phyloP scores from a whole-genome alignment of 2,888 invertebrate species.

The Sabellastarte sp. region DNA sequence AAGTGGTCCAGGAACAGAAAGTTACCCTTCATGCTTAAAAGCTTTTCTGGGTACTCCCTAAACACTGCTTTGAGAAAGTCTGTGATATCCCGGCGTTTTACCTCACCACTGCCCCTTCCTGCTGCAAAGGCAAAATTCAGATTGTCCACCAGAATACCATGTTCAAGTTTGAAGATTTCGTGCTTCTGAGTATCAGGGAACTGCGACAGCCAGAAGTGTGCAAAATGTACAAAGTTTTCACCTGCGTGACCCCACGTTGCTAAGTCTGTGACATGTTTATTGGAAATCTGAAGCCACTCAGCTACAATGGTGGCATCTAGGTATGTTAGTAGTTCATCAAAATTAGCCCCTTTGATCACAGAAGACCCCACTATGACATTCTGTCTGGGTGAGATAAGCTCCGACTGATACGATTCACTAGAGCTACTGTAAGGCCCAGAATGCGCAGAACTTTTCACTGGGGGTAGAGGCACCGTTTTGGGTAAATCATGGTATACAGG shows the following conservation, averaged over 20 bases:
- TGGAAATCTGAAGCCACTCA: slow-evolving; percentile 49
- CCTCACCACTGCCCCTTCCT: slow-evolving; percentile 42
- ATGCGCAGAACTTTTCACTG: slow-evolving; percentile 19
- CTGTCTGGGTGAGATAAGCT: background rate
- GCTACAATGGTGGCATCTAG: slow-evolving; percentile 54
- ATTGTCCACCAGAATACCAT: slow-evolving; percentile 51
- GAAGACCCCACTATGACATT: background rate
- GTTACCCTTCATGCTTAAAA: slow-evolving; percentile 44
- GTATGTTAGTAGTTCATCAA: slow-evolving; percentile 50
- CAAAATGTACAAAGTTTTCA: slow-evolving; percentile 54
- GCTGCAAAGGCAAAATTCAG: slow-evolving; percentile 50
- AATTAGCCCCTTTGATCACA: slow-evolving; percentile 31
- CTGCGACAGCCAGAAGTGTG: slow-evolving; percentile 56
- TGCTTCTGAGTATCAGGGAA: slow-evolving; percentile 48
- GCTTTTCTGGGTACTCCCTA: slow-evolving; percentile 50
- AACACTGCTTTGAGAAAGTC: slow-evolving; percentile 49
- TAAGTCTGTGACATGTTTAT: slow-evolving; percentile 43
- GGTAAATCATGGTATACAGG: slow-evolving; percentile 40
- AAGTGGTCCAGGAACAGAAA: slow-evolving; percentile 52
- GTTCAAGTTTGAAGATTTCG: slow-evolving; percentile 53
- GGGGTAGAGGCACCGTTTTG: slow-evolving; percentile 39
- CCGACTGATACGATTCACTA: background rate
- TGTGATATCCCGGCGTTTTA: slow-evolving; percentile 41
- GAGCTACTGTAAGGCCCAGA: background rate
- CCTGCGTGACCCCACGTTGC: slow-evolving; percentile 40